A percentile compares a stretch with the other conserved stretches of the same genome.
phyloP scores from a whole-genome alignment of 1,140 invertebrate species.

The Coptotermes formosanus region DNA sequence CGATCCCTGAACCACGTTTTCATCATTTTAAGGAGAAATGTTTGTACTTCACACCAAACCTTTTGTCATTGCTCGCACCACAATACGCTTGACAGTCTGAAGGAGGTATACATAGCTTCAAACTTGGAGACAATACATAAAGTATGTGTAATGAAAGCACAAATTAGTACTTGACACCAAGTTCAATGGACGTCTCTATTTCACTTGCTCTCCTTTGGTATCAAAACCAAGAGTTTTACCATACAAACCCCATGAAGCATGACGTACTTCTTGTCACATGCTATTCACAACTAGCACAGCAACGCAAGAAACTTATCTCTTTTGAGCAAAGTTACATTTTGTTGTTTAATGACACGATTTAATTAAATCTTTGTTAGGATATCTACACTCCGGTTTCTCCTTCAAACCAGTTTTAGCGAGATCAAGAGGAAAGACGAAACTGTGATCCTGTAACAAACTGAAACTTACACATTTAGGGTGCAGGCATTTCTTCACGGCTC shows the following conservation, averaged over 20 bases:
- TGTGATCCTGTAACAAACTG: too few species aligned
- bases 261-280: too few species aligned
- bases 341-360: too few species aligned
- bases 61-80: not conserved
- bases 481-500: too few species aligned
- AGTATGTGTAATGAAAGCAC: not conserved
- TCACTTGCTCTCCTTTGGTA: not conserved
- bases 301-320: too few species aligned
- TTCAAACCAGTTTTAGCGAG: too few species aligned
- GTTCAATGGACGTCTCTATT: not conserved
- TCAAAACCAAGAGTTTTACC: not conserved
- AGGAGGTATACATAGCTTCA: not conserved
- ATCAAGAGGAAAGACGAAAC: too few species aligned
- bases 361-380: too few species aligned
- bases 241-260: not conserved
- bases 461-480: too few species aligned
- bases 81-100: not conserved
- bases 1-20: not conserved
- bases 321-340: too few species aligned
- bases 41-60: not conserved
- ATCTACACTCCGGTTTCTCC: too few species aligned
- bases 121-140: not conserved
- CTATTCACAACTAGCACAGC: too few species aligned
- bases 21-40: not conserved
- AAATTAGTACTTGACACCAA: not conserved